Evolutionary conservation across 2,113 vertebrate genomes (phyloP).

Genomic region (Cairina moschata): DNA sequence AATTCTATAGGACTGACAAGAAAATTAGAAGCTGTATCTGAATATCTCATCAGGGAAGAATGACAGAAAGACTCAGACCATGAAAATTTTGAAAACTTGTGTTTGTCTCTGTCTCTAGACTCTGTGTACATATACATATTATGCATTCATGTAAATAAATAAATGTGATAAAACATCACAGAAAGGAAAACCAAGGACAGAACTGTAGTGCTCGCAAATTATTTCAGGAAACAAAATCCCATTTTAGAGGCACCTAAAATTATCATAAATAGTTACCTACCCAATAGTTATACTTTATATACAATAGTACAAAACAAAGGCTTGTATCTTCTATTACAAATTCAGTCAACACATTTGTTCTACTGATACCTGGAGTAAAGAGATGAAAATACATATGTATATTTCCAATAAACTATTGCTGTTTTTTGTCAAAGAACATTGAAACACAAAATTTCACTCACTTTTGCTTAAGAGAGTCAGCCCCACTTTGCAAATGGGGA

Average conservation of each 20-base stretch:
- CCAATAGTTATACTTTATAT: background rate
- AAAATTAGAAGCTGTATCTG: background rate
- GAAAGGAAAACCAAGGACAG: background rate
- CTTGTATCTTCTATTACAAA: background rate
- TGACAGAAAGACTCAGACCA: background rate
- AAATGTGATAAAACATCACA: background rate
- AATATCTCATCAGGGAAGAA: background rate
- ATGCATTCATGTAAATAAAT: background rate
- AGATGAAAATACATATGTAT: background rate
- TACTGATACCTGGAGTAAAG: background rate
- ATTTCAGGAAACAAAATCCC: background rate
- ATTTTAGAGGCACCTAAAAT: background rate
- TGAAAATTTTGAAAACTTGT: background rate
- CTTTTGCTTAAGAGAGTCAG: background rate
- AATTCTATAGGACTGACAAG: background rate
- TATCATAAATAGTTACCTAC: background rate
- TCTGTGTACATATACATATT: background rate
- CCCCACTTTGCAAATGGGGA: background rate
- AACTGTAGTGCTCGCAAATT: background rate
- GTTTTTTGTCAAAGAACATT: background rate
- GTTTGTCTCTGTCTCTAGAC: background rate
- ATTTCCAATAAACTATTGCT: background rate
- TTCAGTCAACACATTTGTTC: background rate
- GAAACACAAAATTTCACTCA: background rate
- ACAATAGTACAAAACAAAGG: background rate